phyloP scores from a whole-genome alignment of 2,888 invertebrate genomes.

The Stenurella melanura region DNA sequence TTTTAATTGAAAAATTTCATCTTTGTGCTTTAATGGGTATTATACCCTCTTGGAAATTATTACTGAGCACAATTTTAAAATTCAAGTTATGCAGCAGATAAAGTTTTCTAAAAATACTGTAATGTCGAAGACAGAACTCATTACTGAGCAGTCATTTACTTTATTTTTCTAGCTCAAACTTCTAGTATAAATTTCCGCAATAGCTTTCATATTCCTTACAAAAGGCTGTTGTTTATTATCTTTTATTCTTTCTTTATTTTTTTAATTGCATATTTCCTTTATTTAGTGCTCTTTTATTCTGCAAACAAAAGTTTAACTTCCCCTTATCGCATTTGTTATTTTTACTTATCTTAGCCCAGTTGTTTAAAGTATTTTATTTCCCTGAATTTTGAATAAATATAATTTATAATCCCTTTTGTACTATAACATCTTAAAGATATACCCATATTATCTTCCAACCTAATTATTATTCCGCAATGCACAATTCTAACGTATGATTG shows the following conservation, averaged over 20 bases:
- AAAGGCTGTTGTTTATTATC: constrained; percentile 56
- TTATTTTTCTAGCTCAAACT: constrained; percentile 41
- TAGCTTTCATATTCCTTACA: constrained; percentile 32
- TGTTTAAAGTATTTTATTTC: constrained; percentile 5
- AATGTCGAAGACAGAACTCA: constrained; percentile 39
- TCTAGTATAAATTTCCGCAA: constrained; percentile 37
- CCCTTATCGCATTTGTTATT: constrained; percentile 30
- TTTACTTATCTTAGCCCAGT: neutral
- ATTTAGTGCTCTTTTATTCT: constrained; percentile 58
- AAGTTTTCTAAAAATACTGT: constrained; percentile 22
- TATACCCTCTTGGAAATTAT: neutral
- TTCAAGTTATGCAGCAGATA: constrained; percentile 17
- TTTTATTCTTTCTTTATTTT: constrained; percentile 57
- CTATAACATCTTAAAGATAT: neutral
- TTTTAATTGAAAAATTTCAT: neutral
- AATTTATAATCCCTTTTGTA: neutral
- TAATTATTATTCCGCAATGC: neutral
- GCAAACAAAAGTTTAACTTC: constrained; percentile 55
- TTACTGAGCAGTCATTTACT: constrained; percentile 34
- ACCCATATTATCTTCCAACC: neutral
- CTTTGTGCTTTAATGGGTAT: constrained; percentile 14
- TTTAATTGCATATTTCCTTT: constrained; percentile 61
- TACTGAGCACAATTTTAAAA: constrained; percentile 3
- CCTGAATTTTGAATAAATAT: neutral
- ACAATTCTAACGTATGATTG: too few relatives aligned